Base-by-base conservation (phyloP, 2,113 vertebrate genomes). In the Ranitomeya imitator region DNA sequence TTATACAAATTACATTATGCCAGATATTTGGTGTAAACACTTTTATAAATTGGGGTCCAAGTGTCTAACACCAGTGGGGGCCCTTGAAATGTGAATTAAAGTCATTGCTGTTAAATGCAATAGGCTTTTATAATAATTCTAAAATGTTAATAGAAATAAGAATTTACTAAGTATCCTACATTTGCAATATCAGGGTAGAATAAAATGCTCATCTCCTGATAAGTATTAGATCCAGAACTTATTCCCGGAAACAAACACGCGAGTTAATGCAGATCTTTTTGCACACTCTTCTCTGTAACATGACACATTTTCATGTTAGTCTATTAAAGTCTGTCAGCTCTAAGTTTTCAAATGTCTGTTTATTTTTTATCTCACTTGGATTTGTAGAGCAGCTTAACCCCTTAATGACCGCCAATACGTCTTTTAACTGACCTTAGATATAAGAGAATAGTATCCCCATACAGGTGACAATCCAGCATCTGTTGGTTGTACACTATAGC, bases 251-350 rank as follows among this genome's bases (percentile, higher is more conserved):
- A n/a, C 60, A 83, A 52, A 65, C n/a, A 23, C 18, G 51, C 31
- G 0, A 83, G 37, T 67, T 65, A 65, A 83, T 31, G 37, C 59
- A 69, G 37, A 54, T 83, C 37, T 83, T 14, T 83, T 52, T 69
- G 54, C 61, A 54, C 81, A 54, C 61, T 69, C 37, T n/a, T 19
- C 2, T 15, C 11, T 26, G 21, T 79, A 65, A 83, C 61, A 83
- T 83, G 81, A 83, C 81, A 83, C 81, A 83, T 83, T 69, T 67
- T 69, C 37, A 54, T 83, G 61, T 45, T 65, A 18, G 45, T 69
- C 81, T 65, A 83, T 69, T 83, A 83, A 83, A 23, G 37, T 4
- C 21, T 83, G 81, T 83, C 61, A 69, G 61, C 21, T 7, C 19
- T 54, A 61, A 19, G n/a, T 52, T 52, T 69, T 69, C 21, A 65